These are phyloP conservation scores for Alouatta palliata DNA, from an alignment of 2,113 vertebrate genomes.

Conservation along the genomic window DNA sequence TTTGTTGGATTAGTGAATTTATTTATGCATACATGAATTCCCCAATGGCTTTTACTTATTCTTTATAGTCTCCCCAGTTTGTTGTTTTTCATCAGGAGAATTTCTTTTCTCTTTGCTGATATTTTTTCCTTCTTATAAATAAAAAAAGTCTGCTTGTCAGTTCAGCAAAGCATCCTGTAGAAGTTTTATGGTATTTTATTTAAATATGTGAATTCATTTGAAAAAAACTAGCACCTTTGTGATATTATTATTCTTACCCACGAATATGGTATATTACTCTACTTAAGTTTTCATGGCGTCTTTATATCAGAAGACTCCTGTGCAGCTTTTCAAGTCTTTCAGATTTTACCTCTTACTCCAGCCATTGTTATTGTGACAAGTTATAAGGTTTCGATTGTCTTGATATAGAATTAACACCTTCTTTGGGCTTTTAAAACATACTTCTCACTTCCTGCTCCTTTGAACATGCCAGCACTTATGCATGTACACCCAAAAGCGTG, in stretches of 20 bases:
- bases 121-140: background rate
- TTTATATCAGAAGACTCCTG: background rate
- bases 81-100: background rate
- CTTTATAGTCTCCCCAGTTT: background rate
- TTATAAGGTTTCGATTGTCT: background rate
- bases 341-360: background rate
- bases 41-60: background rate
- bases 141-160: background rate
- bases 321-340: background rate
- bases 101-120: background rate
- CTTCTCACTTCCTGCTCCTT: background rate
- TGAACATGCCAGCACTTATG: background rate
- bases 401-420: background rate
- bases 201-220: background rate
- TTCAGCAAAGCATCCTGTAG: background rate
- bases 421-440: background rate
- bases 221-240: background rate
- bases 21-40: background rate
- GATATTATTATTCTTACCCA: background rate
- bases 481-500: background rate
- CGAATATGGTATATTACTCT: background rate
- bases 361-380: background rate
- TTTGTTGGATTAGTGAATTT: background rate
- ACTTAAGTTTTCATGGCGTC: background rate
- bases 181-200: background rate